Evolutionary conservation across 2,888 invertebrate genomes (phyloP).

Genomic region (Steinernema scapterisci): DNA sequence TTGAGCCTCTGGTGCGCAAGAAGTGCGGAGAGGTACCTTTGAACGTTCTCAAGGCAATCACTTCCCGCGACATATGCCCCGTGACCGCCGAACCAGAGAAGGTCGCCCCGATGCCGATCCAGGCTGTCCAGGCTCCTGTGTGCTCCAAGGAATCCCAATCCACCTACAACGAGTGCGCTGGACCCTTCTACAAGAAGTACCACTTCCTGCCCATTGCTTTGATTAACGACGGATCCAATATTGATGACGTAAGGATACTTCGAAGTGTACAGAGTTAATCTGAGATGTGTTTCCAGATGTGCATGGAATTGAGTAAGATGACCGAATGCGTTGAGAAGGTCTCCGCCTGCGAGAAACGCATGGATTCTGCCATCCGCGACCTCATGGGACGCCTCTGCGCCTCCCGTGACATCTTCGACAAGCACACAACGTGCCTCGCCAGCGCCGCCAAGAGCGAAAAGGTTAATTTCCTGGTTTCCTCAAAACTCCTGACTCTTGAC

Average conservation of each 20-base stretch:
- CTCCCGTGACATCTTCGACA: conserved; percentile 44
- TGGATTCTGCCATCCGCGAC: conserved; percentile 33
- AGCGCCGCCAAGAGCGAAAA: conserved; percentile 36
- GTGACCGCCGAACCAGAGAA: conserved; percentile 12
- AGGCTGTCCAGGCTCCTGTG: conserved; percentile 30
- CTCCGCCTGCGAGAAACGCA: conserved; percentile 32
- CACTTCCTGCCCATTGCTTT: conserved; percentile 46
- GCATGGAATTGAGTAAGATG: conserved; percentile 35
- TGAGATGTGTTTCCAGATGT: conserved; percentile 12
- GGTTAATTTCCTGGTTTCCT: conserved; percentile 30
- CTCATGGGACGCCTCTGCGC: conserved; percentile 43
- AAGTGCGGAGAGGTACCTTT: conserved; percentile 62
- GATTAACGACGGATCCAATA: conserved; percentile 43
- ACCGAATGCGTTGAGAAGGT: conserved; percentile 33
- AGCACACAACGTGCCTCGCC: conserved; percentile 48
- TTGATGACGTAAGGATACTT: conserved; percentile 44
- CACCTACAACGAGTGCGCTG: conserved; percentile 41
- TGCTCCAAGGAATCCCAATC: conserved; percentile 41
- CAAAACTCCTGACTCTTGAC: background rate
- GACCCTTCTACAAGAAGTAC: conserved; percentile 45
- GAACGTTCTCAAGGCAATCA: conserved; percentile 47
- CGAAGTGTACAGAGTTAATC: no score
- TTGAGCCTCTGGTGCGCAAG: conserved; percentile 57
- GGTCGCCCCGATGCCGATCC: background rate
- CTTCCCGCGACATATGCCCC: conserved; percentile 45